These are phyloP conservation scores for Caracal caracal DNA, from an alignment of 2,113 vertebrate genomes.

Conservation along the genomic window DNA sequence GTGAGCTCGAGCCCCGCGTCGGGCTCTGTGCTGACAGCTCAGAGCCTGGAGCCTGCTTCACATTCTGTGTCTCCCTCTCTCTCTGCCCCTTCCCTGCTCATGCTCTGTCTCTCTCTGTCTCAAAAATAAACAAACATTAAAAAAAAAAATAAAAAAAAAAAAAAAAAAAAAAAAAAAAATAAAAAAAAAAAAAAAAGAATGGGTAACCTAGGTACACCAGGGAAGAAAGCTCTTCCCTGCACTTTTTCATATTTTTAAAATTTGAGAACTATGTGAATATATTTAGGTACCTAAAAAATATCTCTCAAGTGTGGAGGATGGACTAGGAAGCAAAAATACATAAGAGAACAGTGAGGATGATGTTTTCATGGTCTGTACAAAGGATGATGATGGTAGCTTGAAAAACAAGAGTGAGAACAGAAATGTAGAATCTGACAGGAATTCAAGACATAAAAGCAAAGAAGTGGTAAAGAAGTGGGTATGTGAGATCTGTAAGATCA, in stretches of 20 bases:
- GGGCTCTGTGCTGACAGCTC: too few species aligned
- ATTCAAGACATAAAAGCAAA: not conserved
- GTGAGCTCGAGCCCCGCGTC: too few species aligned
- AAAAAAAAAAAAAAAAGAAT: not conserved
- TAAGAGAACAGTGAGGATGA: not conserved
- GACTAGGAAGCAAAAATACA: not conserved
- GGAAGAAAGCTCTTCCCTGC: not conserved
- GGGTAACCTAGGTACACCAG: not conserved
- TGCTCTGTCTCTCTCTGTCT: too few species aligned
- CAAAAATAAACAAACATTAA: too few species aligned
- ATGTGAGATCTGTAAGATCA: not conserved
- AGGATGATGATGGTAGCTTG: not conserved
- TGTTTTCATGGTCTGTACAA: not conserved
- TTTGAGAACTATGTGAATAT: not conserved
- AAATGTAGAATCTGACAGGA: not conserved
- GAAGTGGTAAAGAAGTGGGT: not conserved
- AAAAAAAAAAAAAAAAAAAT: not conserved
- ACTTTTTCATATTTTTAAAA: constrained; percentile 9
- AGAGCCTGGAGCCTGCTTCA: too few species aligned
- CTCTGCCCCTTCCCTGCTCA: too few species aligned
- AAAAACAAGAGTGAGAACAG: not conserved
- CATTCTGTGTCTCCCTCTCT: too few species aligned
- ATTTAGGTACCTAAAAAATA: constrained; percentile 29
- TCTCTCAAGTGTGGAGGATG: not conserved
- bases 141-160: too few species aligned